Base-by-base conservation (phyloP, 1,140 invertebrate genomes). In the Aphidius gifuensis region DNA sequence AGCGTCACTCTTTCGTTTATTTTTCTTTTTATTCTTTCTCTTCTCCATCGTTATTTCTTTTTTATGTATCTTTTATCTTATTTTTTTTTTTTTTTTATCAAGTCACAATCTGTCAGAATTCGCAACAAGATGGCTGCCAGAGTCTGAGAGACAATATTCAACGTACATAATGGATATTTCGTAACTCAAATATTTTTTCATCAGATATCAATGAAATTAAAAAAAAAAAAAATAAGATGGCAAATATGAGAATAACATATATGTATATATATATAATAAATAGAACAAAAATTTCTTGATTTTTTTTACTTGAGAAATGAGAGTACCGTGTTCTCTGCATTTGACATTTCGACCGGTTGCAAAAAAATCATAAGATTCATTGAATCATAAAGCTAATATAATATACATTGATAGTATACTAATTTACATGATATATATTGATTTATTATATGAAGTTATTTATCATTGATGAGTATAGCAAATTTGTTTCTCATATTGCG, bases 121-220 rank as follows among this genome's bases (percentile, higher is more conserved):
- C 39, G 48, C 40, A 53, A 45, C 58, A 62, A 62, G 61, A 62
- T 62, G 61, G 61, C 54, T 53, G 61, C 54, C 44, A 6, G 49
- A 38, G 21, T 32, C 42, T 6, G 9, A 11, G 53, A 55, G 53
- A 55, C 21, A 58, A 32, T 32, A 32, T 32, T 32, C 23, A 32
- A 32, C 2, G 23, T 32, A 32, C 23, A 32, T 32, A 32, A 32
- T 32, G 23, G 23, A 32, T 32, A 32, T 32, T 32, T 32, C 23
- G 23, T 32, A 32, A 32, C 2, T 32, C 23, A 32, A 4, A 32
- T 32, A 32, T 32, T 16, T 16, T 16, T 16, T 16, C 16, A 16
- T 16, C 16, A 16, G 16, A 32, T 32, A 32, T 32, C 23, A 32
- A 32, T 11, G 43, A 11, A 44, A 44, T 44, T 9, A n/a, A 49